These are phyloP conservation scores for Idris sp. DNA, from an alignment of 1,140 invertebrate genomes.

Conservation along the genomic window DNA sequence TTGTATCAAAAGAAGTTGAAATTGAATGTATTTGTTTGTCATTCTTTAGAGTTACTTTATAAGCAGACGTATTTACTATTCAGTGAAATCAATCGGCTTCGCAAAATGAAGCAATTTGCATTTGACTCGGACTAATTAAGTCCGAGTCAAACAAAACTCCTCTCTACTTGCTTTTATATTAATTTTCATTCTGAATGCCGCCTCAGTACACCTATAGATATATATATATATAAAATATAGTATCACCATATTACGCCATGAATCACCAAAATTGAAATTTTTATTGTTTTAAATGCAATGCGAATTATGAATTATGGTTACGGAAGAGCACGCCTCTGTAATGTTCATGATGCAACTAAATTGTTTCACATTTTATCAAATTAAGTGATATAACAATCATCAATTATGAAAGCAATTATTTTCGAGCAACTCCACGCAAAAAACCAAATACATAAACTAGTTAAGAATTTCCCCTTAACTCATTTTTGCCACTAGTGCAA, in stretches of 20 bases:
- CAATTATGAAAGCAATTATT: background rate
- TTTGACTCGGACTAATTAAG: slow-evolving; percentile 37
- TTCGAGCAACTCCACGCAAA: too few relatives aligned
- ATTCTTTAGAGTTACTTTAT: too few relatives aligned
- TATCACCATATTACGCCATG: slow-evolving; percentile 19
- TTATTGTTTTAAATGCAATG: slow-evolving; percentile 18
- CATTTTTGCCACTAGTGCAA: too few relatives aligned
- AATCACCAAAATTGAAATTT: slow-evolving; percentile 33
- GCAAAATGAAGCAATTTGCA: slow-evolving; percentile 44
- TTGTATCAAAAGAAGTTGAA: too few relatives aligned
- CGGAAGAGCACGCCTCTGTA: slow-evolving; percentile 1
- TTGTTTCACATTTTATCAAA: slow-evolving; percentile 7
- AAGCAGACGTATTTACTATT: slow-evolving; percentile 7
- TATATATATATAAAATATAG: slow-evolving; percentile 15
- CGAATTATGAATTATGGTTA: slow-evolving; percentile 29
- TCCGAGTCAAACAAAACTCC: slow-evolving; percentile 26
- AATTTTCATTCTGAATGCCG: slow-evolving; percentile 10
- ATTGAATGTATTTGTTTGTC: too few relatives aligned
- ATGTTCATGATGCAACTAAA: slow-evolving; percentile 10
- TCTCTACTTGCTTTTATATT: slow-evolving; percentile 17
- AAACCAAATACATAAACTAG: too few relatives aligned
- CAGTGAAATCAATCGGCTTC: slow-evolving; percentile 13
- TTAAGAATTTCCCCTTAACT: too few relatives aligned
- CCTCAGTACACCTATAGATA: too few relatives aligned
- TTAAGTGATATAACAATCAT: background rate